A percentile compares a stretch with the other conserved stretches of the same genome.
Evolutionary conservation across 2,888 invertebrate species (phyloP).

Genomic region (Papilio gigon): DNA sequence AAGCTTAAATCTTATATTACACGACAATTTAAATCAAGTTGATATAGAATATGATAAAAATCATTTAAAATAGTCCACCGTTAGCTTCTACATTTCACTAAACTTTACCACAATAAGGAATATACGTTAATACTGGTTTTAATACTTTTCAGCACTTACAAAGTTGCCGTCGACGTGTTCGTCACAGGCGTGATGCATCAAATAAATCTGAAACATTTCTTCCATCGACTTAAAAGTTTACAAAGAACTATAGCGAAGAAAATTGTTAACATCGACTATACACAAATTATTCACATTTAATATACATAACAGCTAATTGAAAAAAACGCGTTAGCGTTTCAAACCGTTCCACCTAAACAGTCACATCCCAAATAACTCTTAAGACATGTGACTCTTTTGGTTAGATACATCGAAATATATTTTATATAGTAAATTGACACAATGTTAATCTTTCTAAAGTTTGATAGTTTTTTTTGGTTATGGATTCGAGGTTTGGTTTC

Average conservation of each 20-base stretch:
- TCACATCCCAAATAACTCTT: too few species aligned
- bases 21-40: not conserved
- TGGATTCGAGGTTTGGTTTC: conserved; percentile 6
- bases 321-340: conserved; percentile 1
- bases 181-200: conserved; percentile 17
- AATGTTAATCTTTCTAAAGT: conserved; percentile 10
- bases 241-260: conserved; percentile 20
- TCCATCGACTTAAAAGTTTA: conserved; percentile 6
- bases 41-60: not conserved
- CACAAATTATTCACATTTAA: conserved; percentile 45
- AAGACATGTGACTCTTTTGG: not conserved
- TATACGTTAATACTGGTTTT: conserved; percentile 35
- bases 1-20: not conserved
- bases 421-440: conserved; percentile 35
- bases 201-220: conserved; percentile 26
- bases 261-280: conserved; percentile 40
- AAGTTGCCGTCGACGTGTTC: conserved; percentile 19
- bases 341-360: not conserved
- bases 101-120: conserved; percentile 17
- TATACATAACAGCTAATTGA: conserved; percentile 40
- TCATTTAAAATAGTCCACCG: too few species aligned
- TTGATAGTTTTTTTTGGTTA: not conserved
- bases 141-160: conserved; percentile 28
- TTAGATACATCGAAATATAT: not conserved
- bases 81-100: conserved; percentile 3